These are phyloP conservation scores for Spodoptera exigua DNA, from an alignment of 2,888 invertebrate genomes.

Conservation along the genomic window DNA sequence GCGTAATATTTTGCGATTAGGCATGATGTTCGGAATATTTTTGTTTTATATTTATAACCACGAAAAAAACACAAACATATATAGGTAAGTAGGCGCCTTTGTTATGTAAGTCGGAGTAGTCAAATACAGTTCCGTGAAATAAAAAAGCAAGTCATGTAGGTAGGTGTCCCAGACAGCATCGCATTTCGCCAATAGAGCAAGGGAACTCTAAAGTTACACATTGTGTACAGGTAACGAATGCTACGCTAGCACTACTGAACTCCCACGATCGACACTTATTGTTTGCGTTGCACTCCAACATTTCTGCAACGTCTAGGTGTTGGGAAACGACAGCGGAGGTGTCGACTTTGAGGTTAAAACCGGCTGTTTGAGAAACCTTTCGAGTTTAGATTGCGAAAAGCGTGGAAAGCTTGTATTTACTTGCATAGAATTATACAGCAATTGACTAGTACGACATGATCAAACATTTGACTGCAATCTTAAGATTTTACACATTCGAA, in stretches of 20 bases:
- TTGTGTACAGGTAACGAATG: constrained; percentile 73
- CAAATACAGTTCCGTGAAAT: too few species aligned
- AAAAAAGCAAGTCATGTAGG: too few species aligned
- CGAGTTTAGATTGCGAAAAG: constrained; percentile 84
- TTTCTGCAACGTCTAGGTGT: constrained; percentile 85
- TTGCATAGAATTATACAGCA: constrained; percentile 66
- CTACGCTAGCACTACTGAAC: constrained; percentile 71
- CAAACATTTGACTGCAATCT: constrained; percentile 53
- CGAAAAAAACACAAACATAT: not conserved
- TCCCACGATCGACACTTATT: constrained; percentile 84
- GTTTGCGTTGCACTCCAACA: constrained; percentile 84
- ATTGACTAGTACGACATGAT: constrained; percentile 53
- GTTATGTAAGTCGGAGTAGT: too few species aligned
- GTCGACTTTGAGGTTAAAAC: constrained; percentile 79
- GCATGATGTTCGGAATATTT: not conserved
- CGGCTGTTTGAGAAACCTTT: constrained; percentile 84
- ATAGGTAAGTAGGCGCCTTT: too few species aligned
- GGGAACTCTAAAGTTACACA: constrained; percentile 78
- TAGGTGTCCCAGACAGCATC: constrained; percentile 66
- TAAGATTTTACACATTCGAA: constrained; percentile 8
- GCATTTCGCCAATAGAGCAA: constrained; percentile 78
- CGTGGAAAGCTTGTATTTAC: constrained; percentile 78
- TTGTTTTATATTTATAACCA: not conserved
- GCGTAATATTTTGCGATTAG: not conserved
- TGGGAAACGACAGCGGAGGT: constrained; percentile 77